phyloP scores from a whole-genome alignment of 2,888 invertebrate genomes.

The Philhelius pedissequus region DNA sequence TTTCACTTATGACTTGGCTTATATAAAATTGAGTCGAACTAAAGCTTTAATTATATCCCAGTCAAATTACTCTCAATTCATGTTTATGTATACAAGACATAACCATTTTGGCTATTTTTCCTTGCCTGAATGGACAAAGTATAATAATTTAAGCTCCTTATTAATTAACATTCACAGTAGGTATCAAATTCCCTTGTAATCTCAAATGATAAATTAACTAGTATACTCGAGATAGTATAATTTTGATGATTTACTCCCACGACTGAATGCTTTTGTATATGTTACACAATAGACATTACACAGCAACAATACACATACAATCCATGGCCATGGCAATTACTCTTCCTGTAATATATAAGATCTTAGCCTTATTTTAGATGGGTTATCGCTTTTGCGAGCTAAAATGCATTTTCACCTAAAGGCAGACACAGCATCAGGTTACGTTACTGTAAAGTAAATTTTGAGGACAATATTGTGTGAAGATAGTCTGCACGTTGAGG shows the following conservation, averaged over 20 bases:
- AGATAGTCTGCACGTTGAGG: conserved; percentile 3
- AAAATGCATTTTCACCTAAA: neutral
- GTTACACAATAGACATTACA: neutral
- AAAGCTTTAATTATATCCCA: neutral
- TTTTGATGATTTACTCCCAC: conserved; percentile 48
- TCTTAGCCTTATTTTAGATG: neutral
- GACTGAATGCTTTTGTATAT: neutral
- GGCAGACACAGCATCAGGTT: conserved; percentile 20
- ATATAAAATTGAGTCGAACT: neutral
- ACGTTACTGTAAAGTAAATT: neutral
- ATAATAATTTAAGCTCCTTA: neutral
- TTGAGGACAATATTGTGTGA: too few relatives aligned
- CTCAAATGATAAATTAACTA: conserved; percentile 42
- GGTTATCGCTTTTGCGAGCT: neutral
- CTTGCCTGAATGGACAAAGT: neutral
- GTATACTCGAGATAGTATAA: conserved; percentile 10
- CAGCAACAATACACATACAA: neutral
- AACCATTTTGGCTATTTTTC: neutral
- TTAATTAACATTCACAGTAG: conserved; percentile 29
- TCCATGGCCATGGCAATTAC: conserved; percentile 12
- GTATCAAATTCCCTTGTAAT: conserved; percentile 15
- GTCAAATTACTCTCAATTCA: neutral
- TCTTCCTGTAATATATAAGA: conserved; percentile 13
- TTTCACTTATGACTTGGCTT: too few relatives aligned
- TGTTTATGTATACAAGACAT: too few relatives aligned